Percentiles rank a stretch among this genome's conserved stretches.
phyloP scores from a whole-genome alignment of 2,888 invertebrate genomes.

The Leptinotarsa peninsularis region DNA sequence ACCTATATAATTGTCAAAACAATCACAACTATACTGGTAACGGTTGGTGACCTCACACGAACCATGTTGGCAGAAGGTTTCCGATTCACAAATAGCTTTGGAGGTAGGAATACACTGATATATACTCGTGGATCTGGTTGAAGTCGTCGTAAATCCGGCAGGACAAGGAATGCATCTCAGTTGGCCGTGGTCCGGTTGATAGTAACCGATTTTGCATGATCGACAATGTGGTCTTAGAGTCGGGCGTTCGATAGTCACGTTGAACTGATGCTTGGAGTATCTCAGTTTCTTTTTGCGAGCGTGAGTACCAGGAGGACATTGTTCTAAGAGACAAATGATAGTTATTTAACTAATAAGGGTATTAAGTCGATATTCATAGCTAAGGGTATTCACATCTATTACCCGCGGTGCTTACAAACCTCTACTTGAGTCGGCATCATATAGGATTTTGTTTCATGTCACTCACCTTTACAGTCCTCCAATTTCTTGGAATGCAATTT shows the following conservation, averaged over 20 bases:
- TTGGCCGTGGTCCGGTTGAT: conserved; percentile 72
- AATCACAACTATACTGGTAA: conserved; percentile 67
- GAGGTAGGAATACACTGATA: conserved; percentile 67
- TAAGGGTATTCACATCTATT: too few relatives aligned
- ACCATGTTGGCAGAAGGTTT: conserved; percentile 68
- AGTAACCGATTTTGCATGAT: conserved; percentile 71
- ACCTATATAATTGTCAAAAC: conserved; percentile 68
- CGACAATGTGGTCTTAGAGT: conserved; percentile 71
- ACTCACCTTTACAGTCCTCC: conserved; percentile 71
- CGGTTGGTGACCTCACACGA: conserved; percentile 60
- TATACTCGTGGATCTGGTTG: conserved; percentile 63
- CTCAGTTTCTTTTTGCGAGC: conserved; percentile 61
- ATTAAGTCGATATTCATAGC: too few relatives aligned
- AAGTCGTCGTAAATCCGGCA: conserved; percentile 66
- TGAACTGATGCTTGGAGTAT: conserved; percentile 53
- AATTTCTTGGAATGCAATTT: conserved; percentile 65
- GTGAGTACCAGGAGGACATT: conserved; percentile 70
- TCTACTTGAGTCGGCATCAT: too few relatives aligned
- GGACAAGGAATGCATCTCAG: conserved; percentile 72
- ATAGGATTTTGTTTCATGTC: too few relatives aligned
- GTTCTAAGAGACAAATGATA: conserved; percentile 29
- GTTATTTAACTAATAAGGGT: background rate
- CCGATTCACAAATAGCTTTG: conserved; percentile 66
- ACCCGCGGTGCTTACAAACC: too few relatives aligned
- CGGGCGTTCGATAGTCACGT: conserved; percentile 58